Percentiles rank a stretch among this genome's conserved stretches.
phyloP scores from a whole-genome alignment of 2,888 invertebrate genomes.

The Heliconius ismenius region DNA sequence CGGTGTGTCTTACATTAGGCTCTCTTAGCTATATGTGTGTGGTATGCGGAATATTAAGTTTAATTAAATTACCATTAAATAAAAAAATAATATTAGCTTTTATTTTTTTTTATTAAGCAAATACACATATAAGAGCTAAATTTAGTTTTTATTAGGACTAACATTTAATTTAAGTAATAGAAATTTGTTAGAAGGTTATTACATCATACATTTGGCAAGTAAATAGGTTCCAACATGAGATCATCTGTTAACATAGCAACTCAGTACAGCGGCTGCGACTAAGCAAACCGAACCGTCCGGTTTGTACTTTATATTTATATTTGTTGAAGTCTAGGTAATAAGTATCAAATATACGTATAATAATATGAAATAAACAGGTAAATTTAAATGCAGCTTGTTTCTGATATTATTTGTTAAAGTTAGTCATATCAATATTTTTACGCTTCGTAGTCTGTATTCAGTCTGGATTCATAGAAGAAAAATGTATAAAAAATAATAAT shows the following conservation, averaged over 20 bases:
- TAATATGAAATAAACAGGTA: background rate
- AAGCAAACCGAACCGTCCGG: conserved; percentile 8
- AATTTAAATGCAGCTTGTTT: background rate
- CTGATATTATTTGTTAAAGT: background rate
- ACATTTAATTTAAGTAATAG: conserved; percentile 9
- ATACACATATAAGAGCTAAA: background rate
- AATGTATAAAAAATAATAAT: too few species aligned
- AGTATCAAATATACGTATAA: background rate
- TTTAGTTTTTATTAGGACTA: background rate
- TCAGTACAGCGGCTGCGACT: conserved; percentile 10
- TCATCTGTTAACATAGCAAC: conserved; percentile 22
- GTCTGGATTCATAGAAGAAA: too few species aligned
- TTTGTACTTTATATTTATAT: conserved; percentile 16
- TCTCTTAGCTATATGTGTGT: background rate
- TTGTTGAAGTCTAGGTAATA: background rate
- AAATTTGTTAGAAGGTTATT: conserved; percentile 7
- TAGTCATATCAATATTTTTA: background rate
- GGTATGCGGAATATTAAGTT: too few species aligned
- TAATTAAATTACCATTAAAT: background rate
- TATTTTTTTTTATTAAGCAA: background rate
- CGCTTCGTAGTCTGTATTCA: background rate
- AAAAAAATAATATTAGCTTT: background rate
- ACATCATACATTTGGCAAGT: conserved; percentile 19
- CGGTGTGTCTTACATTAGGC: too few species aligned
- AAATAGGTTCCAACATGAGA: conserved; percentile 19